Percentiles rank a stretch among this genome's conserved stretches.
phyloP scores from a whole-genome alignment of 2,797 vertebrate species.

The Syngnathus acus region DNA sequence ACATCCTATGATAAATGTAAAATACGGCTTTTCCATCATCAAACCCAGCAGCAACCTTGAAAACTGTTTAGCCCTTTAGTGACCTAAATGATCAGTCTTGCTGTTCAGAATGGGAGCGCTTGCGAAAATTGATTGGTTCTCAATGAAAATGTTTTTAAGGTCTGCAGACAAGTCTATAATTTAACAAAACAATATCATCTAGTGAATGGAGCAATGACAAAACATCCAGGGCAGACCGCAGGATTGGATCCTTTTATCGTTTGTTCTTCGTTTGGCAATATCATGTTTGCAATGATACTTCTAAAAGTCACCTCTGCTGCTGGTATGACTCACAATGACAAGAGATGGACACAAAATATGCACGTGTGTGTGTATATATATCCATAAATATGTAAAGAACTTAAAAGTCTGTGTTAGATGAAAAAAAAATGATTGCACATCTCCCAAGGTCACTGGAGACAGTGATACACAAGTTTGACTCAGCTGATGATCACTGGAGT shows the following conservation, averaged over 20 bases:
- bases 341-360: background rate
- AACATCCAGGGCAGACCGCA: constrained; percentile 42
- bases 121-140: constrained; percentile 28
- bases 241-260: constrained; percentile 32
- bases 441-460: constrained; percentile 41
- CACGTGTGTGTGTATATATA: background rate
- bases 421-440: constrained; percentile 45
- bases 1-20: constrained; percentile 26
- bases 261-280: constrained; percentile 70
- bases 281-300: constrained; percentile 40
- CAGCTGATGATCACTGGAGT: constrained; percentile 5
- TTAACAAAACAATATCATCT: constrained; percentile 40
- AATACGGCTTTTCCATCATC: constrained; percentile 29
- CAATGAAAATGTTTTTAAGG: constrained; percentile 36
- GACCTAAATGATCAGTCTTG: constrained; percentile 35
- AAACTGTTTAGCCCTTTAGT: constrained; percentile 63
- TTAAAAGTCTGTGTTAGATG: constrained; percentile 14
- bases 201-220: constrained; percentile 32
- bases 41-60: constrained; percentile 54
- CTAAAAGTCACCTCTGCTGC: constrained; percentile 45
- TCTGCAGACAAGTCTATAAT: constrained; percentile 37
- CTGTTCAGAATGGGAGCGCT: constrained; percentile 34
- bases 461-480: constrained; percentile 20
- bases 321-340: constrained; percentile 48
- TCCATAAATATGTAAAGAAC: constrained; percentile 16